Conservation (phyloP, 2,113 vertebrate species). For the cat (Felis catus) region F.catus_Fca126_mat1.0 CM031411.1:21575501-21576000, state of each 20-base stretch:
- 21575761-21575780: slow-evolving; percentile 36
- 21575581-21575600: slow-evolving; percentile 50
- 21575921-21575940: slow-evolving; percentile 11
- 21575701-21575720: slow-evolving; percentile 50
- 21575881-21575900: not conserved
- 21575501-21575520: not conserved
- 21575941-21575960: not conserved
- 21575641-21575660: not conserved
- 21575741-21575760: slow-evolving; percentile 52
- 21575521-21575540: not conserved
- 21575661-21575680: not conserved
- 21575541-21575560: slow-evolving; percentile 3
- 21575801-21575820: not conserved
- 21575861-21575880: not conserved
- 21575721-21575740: slow-evolving; percentile 44
- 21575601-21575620: not conserved
- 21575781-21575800: not conserved
- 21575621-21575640: not conserved
- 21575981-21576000: not conserved
- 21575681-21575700: slow-evolving; percentile 12
- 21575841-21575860: slow-evolving; percentile 25
- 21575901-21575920: not conserved
- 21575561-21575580: not conserved
- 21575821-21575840: slow-evolving; percentile 36
- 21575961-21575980: not conserved